Percentiles rank a stretch among this genome's conserved stretches.
These are phyloP conservation scores for Proterorhinus semilunaris DNA, from an alignment of 2,113 vertebrate species.

Conservation along the genomic window DNA sequence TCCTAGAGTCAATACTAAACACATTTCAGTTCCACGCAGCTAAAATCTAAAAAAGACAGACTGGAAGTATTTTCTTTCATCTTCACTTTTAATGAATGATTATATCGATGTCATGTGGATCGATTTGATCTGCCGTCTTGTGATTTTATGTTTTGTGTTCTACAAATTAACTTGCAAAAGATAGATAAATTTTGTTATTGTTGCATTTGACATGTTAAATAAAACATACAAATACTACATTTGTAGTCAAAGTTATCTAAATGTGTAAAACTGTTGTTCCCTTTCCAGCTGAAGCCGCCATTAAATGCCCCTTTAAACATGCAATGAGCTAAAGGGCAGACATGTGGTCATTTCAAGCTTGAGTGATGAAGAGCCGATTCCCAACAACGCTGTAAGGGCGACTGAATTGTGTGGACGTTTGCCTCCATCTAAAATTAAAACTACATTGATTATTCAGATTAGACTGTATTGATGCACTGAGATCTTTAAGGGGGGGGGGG, in stretches of 20 bases:
- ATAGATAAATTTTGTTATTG: background rate
- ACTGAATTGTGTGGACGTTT: constrained; percentile 35
- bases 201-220: background rate
- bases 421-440: constrained; percentile 37
- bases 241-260: background rate
- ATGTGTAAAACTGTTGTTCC: background rate
- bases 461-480: constrained; percentile 16
- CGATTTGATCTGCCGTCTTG: too few relatives aligned
- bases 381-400: background rate
- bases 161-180: background rate
- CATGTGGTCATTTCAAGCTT: background rate
- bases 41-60: too few relatives aligned
- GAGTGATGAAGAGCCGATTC: background rate
- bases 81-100: too few relatives aligned
- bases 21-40: too few relatives aligned
- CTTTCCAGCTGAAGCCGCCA: constrained; percentile 14
- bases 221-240: background rate
- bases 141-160: too few relatives aligned
- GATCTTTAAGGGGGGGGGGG: constrained; percentile 19
- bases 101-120: too few relatives aligned
- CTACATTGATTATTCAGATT: constrained; percentile 53
- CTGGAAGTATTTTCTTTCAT: too few relatives aligned
- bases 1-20: too few relatives aligned
- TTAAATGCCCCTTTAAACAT: constrained; percentile 1
- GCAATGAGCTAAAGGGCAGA: background rate